Evolutionary conservation across 2,888 invertebrate genomes (phyloP).

Genomic region (Athalia cordata): DNA sequence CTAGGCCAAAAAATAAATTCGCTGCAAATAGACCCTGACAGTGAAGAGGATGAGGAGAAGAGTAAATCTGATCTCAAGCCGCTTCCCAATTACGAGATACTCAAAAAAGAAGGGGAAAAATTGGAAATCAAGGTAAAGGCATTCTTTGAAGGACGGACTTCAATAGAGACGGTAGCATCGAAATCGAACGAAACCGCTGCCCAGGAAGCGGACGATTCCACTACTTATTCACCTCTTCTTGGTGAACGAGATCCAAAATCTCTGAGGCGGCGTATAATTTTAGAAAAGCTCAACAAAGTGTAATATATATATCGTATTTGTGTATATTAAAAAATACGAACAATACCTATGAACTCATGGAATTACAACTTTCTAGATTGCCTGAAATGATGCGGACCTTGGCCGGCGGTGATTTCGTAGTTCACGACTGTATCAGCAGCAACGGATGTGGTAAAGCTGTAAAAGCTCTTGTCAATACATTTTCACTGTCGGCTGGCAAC

Average conservation of each 20-base stretch:
- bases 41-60: constrained; percentile 75
- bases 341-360: too few species aligned
- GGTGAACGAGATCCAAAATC: constrained; percentile 82
- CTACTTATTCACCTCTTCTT: constrained; percentile 78
- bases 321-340: too few species aligned
- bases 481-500: constrained; percentile 82
- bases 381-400: constrained; percentile 77
- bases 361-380: constrained; percentile 63
- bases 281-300: constrained; percentile 80
- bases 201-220: constrained; percentile 63
- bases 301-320: constrained; percentile 69
- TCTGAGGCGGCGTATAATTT: constrained; percentile 81
- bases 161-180: constrained; percentile 64
- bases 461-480: constrained; percentile 77
- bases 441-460: constrained; percentile 56
- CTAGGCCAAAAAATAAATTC: constrained; percentile 80
- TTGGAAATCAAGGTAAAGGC: constrained; percentile 79
- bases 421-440: constrained; percentile 54
- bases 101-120: constrained; percentile 79
- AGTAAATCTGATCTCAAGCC: constrained; percentile 74
- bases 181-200: constrained; percentile 52
- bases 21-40: constrained; percentile 79
- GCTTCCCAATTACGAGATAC: constrained; percentile 78
- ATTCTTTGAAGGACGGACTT: constrained; percentile 77
- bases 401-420: constrained; percentile 57